A percentile compares a stretch with the other conserved stretches of the same genome.
Evolutionary conservation across 2,888 invertebrate genomes (phyloP).

Genomic region (Epicampocera succincta): DNA sequence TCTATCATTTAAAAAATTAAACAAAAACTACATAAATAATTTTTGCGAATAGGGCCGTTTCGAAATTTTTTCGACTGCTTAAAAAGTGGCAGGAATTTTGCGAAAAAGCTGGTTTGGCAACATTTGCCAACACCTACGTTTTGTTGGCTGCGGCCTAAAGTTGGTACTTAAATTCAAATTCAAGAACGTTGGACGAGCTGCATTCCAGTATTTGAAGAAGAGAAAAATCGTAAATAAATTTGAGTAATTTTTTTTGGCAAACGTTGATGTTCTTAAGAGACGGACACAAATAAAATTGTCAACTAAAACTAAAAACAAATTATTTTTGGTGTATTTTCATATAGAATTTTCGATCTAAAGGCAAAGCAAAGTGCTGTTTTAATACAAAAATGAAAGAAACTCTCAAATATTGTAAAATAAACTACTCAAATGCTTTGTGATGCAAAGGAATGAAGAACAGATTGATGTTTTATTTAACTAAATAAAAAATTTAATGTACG

Average conservation of each 20-base stretch:
- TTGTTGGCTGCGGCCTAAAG: constrained; percentile 93
- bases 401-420: constrained; percentile 24
- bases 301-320: constrained; percentile 62
- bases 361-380: constrained; percentile 57
- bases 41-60: too few species aligned
- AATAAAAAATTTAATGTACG: not conserved
- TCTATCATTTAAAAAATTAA: too few species aligned
- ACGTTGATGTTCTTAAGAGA: not conserved
- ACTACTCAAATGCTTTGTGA: constrained; percentile 26
- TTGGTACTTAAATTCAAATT: constrained; percentile 98
- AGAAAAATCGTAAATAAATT: constrained; percentile 39
- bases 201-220: constrained; percentile 82
- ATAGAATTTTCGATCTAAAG: constrained; percentile 54
- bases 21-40: too few species aligned
- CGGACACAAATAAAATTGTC: constrained; percentile 44
- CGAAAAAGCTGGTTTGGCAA: constrained; percentile 2
- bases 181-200: constrained; percentile 99
- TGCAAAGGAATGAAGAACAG: constrained; percentile 29
- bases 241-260: constrained; percentile 31
- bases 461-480: constrained; percentile 23
- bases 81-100: constrained; percentile 3
- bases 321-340: constrained; percentile 51
- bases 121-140: constrained; percentile 88
- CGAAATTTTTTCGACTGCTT: not conserved
- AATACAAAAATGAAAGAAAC: not conserved